Evolutionary conservation across 2,888 invertebrate species (phyloP), one percentile per base, ranked within the genome.

Genomic region (Drosophila planitibia): DNA sequence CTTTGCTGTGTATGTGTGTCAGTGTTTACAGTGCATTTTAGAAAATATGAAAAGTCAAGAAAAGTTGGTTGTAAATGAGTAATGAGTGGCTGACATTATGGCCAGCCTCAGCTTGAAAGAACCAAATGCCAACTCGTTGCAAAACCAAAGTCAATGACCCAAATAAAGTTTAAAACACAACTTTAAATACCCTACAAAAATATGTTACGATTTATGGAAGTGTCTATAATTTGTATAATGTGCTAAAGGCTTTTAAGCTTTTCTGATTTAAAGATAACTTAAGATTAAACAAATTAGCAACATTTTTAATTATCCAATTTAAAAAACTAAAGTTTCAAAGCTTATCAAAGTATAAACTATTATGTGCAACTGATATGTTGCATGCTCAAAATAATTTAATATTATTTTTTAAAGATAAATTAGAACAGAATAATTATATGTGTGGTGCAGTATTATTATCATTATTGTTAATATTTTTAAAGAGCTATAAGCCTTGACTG

Each of bases 1-100:
- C 51, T n/a, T 3, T 12, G 10, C 51, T 51, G n/a, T 63, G 33
- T 58, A 22, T 49, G 25, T 44, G 22, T 25, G 35, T 57, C 32
- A 62, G 65, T 69, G 64, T 68, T 54, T 67, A 51, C 49, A 60
- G 41, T 77, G 81, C 71, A 81, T 79, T 88, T 83, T 76, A 75
- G 84, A 83, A 89, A 82, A 85, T 89, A 89, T 85, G 88, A 87
- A 87, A 87, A 89, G 90, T 89, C 82, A 78, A 74, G 79, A 70
- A 89, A 87, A 87, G 79, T 87, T 87, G 81, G 82, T 79, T 79
- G 85, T 81, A 82, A 89, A 89, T 87, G 86, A 87, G 85, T 81
- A 87, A 87, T 89, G 90, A 89, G 90, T 87, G 82, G 78, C 66
- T 85, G 86, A 71, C 86, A 79, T 72, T 85, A 72, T 74, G 76